A percentile compares a stretch with the other conserved stretches of the same genome.
These are phyloP conservation scores for Cephus rjabovi DNA, from an alignment of 2,888 invertebrate genomes.

Conservation along the genomic window DNA sequence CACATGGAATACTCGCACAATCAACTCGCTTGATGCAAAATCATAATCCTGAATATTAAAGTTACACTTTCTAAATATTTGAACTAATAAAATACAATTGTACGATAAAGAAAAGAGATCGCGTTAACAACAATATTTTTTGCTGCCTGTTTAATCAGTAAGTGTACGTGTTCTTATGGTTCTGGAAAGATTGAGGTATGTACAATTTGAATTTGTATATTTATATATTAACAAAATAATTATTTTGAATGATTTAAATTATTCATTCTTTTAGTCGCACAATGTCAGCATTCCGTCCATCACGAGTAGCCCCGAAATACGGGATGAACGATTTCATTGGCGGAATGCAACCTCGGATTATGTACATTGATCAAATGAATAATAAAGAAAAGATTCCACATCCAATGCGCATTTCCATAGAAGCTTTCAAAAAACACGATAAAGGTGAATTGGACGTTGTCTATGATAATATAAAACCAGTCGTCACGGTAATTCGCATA, in stretches of 20 bases:
- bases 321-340: slow-evolving; percentile 14
- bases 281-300: slow-evolving; percentile 18
- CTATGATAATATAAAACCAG: slow-evolving; percentile 67
- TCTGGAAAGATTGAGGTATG: not conserved
- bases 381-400: slow-evolving; percentile 11
- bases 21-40: too few relatives aligned
- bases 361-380: slow-evolving; percentile 3
- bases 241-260: not conserved
- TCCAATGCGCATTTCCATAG: slow-evolving; percentile 5
- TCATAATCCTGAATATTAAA: too few relatives aligned
- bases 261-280: not conserved
- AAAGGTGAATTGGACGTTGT: slow-evolving; percentile 53
- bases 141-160: not conserved
- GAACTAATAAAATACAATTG: not conserved
- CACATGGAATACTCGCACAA: too few relatives aligned
- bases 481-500: slow-evolving; percentile 67
- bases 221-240: not conserved
- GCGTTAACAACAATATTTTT: not conserved
- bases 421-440: slow-evolving; percentile 7
- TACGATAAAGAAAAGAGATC: not conserved
- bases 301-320: slow-evolving; percentile 9
- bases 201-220: not conserved
- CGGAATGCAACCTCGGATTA: not conserved
- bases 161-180: not conserved
- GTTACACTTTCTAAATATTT: not conserved